phyloP scores from a whole-genome alignment of 2,113 vertebrate genomes.

The Anolis sagrei region DNA sequence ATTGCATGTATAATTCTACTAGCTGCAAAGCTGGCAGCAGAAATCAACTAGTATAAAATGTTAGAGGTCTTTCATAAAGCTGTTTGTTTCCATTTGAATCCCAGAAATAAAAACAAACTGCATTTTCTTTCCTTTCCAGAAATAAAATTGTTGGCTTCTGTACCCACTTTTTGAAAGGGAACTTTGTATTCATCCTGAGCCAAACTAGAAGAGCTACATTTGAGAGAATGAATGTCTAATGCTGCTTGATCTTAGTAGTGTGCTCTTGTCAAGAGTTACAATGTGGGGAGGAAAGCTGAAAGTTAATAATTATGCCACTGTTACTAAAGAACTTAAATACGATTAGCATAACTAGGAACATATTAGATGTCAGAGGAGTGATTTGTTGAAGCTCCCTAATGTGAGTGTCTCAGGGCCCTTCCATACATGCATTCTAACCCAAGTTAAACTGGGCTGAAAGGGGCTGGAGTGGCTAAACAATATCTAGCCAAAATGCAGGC shows the following conservation, averaged over 20 bases:
- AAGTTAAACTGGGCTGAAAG: no score
- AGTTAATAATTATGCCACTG: constrained; percentile 10
- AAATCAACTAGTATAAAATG: not conserved
- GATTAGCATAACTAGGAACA: not conserved
- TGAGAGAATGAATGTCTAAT: not conserved
- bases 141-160: not conserved
- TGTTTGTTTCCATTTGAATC: constrained; percentile 18
- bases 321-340: not conserved
- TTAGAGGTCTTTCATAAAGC: constrained; percentile 15
- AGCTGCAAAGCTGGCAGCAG: not conserved
- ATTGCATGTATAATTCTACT: not conserved
- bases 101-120: not conserved
- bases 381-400: not conserved
- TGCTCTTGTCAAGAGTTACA: not conserved
- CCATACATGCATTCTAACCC: no score
- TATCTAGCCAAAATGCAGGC: no score
- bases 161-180: not conserved
- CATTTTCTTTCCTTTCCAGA: not conserved
- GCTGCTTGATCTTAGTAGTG: not conserved
- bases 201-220: not conserved
- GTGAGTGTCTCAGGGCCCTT: not conserved
- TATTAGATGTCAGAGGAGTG: not conserved
- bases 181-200: not conserved
- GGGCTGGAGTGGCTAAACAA: no score
- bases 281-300: not conserved